Conservation (phyloP, 2,797 vertebrate genomes). For the Chaetophractus vellerosus region DNA sequence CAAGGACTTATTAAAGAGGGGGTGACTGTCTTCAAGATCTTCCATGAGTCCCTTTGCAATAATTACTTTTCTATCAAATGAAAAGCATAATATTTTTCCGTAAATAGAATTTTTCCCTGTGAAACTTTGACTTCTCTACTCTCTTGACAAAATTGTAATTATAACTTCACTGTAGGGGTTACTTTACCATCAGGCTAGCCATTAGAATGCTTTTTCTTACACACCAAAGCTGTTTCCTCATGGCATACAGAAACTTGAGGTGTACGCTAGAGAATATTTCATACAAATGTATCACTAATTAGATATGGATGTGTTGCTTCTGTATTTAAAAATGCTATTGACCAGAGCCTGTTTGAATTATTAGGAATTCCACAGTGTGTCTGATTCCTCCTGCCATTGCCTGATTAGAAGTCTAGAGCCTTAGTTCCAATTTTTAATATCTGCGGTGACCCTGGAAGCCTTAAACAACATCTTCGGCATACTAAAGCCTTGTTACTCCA, state of each 20-base stretch:
- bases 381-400: conserved; percentile 81
- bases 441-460: conserved; percentile 87
- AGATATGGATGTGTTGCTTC: conserved; percentile 63
- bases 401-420: conserved; percentile 88
- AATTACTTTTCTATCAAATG: conserved; percentile 92
- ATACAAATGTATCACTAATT: conserved; percentile 55
- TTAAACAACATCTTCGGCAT: conserved; percentile 86
- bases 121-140: conserved; percentile 88
- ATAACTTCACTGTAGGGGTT: conserved; percentile 85
- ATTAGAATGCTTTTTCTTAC: conserved; percentile 71
- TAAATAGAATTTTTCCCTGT: conserved; percentile 89
- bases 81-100: conserved; percentile 90
- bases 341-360: conserved; percentile 80
- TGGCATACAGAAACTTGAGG: conserved; percentile 74
- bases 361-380: conserved; percentile 83
- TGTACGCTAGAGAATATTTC: conserved; percentile 49
- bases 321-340: conserved; percentile 66
- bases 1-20: conserved; percentile 91
- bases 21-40: conserved; percentile 90
- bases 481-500: conserved; percentile 85
- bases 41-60: conserved; percentile 89
- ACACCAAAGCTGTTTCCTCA: conserved; percentile 66
- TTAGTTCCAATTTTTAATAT: conserved; percentile 91
- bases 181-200: conserved; percentile 75
- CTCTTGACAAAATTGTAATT: conserved; percentile 88